These are phyloP conservation scores for Drosophila mulleri DNA, from an alignment of 2,888 invertebrate genomes.

Conservation along the genomic window DNA sequence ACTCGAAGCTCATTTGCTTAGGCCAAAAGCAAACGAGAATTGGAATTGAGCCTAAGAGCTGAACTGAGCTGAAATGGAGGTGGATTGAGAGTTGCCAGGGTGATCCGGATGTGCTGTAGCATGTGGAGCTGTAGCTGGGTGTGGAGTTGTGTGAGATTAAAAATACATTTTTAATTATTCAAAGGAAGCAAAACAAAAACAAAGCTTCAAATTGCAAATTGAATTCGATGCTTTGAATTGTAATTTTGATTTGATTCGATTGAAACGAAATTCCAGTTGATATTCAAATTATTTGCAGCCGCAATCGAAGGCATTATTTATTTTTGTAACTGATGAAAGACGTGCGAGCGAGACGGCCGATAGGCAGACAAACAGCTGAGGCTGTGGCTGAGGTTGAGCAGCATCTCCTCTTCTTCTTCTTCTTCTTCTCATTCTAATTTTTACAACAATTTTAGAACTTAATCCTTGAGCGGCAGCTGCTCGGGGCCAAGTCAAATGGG, in stretches of 20 bases:
- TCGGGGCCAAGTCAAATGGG: conserved; percentile 34
- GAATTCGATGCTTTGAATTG: background rate
- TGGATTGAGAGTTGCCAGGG: background rate
- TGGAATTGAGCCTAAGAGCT: background rate
- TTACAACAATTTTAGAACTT: conserved; percentile 31
- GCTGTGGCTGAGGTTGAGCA: conserved; percentile 27
- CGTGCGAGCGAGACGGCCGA: background rate
- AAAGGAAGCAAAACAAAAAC: background rate
- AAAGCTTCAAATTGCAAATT: conserved; percentile 1
- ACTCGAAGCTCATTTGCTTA: background rate
- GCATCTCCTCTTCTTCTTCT: background rate
- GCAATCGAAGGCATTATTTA: conserved; percentile 48
- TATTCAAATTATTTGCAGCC: conserved; percentile 31
- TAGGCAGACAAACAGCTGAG: background rate
- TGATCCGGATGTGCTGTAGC: background rate
- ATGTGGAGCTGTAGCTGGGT: too few species aligned
- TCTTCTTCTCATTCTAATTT: conserved; percentile 10
- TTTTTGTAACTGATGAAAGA: conserved; percentile 23
- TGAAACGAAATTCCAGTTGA: conserved; percentile 10
- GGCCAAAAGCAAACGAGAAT: background rate
- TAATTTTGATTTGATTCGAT: conserved; percentile 10
- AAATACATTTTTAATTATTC: conserved; percentile 14
- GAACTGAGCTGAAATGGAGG: background rate
- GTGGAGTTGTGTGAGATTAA: background rate
- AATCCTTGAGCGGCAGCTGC: conserved; percentile 26